A percentile compares a stretch with the other conserved stretches of the same genome.
phyloP scores from a whole-genome alignment of 2,113 vertebrate genomes.

The Narcine bancroftii region DNA sequence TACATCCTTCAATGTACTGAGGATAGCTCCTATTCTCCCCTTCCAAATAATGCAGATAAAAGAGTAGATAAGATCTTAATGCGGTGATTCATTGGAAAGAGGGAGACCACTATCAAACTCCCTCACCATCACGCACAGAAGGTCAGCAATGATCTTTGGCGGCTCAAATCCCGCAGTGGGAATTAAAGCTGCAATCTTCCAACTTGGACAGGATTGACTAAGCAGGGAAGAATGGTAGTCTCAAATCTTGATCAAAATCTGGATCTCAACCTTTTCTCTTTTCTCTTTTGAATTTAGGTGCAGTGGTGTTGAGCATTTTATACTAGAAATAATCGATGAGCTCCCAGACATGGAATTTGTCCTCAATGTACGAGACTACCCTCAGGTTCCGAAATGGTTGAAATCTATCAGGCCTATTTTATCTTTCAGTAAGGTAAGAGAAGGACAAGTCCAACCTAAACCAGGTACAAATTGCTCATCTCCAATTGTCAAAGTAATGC shows the following conservation, averaged over 20 bases:
- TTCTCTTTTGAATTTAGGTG: slow-evolving; percentile 58
- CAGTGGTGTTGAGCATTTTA: slow-evolving; percentile 90
- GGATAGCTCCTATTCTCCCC: no score
- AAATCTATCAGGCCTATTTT: slow-evolving; percentile 75
- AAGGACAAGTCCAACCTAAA: neutral
- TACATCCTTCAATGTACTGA: no score
- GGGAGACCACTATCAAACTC: no score
- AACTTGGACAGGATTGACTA: no score
- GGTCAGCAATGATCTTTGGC: no score
- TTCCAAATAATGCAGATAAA: no score
- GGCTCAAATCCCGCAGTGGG: no score
- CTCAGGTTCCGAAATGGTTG: slow-evolving; percentile 83
- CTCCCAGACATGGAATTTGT: slow-evolving; percentile 91
- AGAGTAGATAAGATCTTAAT: no score
- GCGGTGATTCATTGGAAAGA: no score
- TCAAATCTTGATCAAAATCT: neutral
- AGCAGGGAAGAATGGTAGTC: neutral
- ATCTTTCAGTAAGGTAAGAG: slow-evolving; percentile 91
- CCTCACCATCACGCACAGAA: no score
- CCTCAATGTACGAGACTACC: slow-evolving; percentile 91
- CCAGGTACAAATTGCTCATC: neutral
- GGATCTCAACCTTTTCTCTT: neutral
- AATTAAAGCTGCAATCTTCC: no score
- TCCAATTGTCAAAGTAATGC: neutral
- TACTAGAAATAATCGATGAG: slow-evolving; percentile 68